Base-by-base conservation (phyloP, 2,888 invertebrate species). In the Agapostemon virescens region DNA sequence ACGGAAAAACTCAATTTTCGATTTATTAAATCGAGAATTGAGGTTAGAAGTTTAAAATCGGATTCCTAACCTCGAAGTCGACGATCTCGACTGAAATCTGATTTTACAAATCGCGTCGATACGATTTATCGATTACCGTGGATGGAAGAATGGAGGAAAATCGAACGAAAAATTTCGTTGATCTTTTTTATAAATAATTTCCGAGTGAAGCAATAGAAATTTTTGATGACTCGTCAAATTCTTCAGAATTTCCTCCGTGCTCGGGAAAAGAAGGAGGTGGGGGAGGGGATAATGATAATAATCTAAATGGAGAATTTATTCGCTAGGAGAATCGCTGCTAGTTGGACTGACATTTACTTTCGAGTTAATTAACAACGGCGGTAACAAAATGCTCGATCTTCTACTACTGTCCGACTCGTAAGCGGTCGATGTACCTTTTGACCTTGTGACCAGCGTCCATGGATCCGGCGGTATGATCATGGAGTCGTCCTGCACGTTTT, bases 351-450 rank as follows among this genome's bases (percentile, higher is more conserved):
- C 85, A 61, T 90, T 83, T 76, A 90, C 86, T 79, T 88, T 88
- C 73, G 89, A 74, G 74, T 92, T 91, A 79, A 84, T 89, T 61
- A 61, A 61, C 49, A 91, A 89, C 66, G 90, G 88, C 26, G 91
- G 83, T 69, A 90, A 86, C n/a, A 91, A 85, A 77, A 91, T 90
- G 58, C 91, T 89, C 73, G 91, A 88, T 85, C 91, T 89, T 42
- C 88, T 85, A 17, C 89, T 88, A 64, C 90, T 61, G 75, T 91
- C 91, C 36, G 90, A 90, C 67, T 90, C 89, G 85, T 90, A 92
- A n/a, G 91, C 85, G 61, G 89, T 91, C 52, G 90, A 86, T 23
- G 90, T 88, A 79, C 90, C 92, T 80, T 91, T 92, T 15, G 91
- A 88, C 66, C 91, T 87, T 42, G 89, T 76, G 3, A 89, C 80